phyloP scores from a whole-genome alignment of 2,113 vertebrate genomes.

The Cranoglanis bouderius region DNA sequence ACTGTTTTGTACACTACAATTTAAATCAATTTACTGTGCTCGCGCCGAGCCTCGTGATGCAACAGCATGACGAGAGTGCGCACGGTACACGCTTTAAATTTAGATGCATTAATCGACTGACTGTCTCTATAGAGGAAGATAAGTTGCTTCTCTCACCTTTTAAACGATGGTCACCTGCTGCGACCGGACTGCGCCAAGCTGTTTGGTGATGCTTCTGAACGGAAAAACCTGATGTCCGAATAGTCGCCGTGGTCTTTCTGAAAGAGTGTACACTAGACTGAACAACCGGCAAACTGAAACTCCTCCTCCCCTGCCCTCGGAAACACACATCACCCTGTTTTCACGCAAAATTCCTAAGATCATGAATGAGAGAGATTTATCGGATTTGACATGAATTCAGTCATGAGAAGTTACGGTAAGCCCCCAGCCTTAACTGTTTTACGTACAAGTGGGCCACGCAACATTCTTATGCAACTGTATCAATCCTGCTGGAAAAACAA shows the following conservation, averaged over 20 bases:
- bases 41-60: neutral
- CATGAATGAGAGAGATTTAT: neutral
- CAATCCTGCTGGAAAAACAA: neutral
- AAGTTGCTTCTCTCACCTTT: constrained; percentile 38
- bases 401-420: neutral
- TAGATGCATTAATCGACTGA: neutral
- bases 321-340: neutral
- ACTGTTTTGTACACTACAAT: neutral
- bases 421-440: too few relatives aligned
- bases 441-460: neutral
- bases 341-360: neutral
- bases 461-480: neutral
- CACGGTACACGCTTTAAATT: neutral
- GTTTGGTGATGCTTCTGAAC: neutral
- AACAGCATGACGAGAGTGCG: neutral
- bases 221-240: constrained; percentile 42
- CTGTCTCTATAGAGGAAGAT: neutral
- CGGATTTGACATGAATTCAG: neutral
- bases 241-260: constrained; percentile 26
- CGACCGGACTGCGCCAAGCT: neutral
- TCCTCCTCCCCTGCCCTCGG: constrained; percentile 31
- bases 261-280: constrained; percentile 27
- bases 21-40: neutral
- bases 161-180: constrained; percentile 1
- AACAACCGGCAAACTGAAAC: constrained; percentile 30